Evolutionary conservation across 1,140 invertebrate species (phyloP).

Genomic region (Pissodes strobi): DNA sequence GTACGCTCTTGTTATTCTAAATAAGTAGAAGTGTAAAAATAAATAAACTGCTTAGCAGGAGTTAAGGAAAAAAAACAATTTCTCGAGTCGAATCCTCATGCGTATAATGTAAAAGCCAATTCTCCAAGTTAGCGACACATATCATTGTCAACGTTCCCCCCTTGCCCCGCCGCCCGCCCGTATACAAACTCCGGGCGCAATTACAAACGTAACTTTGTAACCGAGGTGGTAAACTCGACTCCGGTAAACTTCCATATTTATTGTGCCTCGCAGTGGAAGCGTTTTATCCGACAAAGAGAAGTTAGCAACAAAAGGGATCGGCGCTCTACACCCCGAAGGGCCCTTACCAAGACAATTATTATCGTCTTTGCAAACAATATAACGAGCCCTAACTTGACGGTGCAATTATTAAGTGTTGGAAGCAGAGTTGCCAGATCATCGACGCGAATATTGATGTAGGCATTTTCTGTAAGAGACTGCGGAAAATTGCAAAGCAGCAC

Average conservation of each 20-base stretch:
- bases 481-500: no score
- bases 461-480: no score
- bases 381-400: neutral
- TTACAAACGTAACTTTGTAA: neutral
- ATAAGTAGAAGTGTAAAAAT: no score
- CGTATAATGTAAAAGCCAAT: no score
- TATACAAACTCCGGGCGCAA: neutral
- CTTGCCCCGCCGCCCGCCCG: neutral
- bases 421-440: no score
- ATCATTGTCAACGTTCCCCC: neutral
- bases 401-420: no score
- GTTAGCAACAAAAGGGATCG: slow-evolving; percentile 12
- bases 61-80: no score
- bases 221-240: neutral
- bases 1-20: no score
- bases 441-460: no score
- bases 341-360: slow-evolving; percentile 7
- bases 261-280: slow-evolving; percentile 12
- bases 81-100: no score
- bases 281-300: slow-evolving; percentile 18
- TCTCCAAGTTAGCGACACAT: neutral
- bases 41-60: no score
- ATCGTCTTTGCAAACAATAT: slow-evolving; percentile 20
- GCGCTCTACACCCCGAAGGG: slow-evolving; percentile 1
- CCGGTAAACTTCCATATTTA: slow-evolving; percentile 18